These are phyloP conservation scores for Antechinus flavipes DNA, from an alignment of 2,113 vertebrate species.

Conservation along the genomic window DNA sequence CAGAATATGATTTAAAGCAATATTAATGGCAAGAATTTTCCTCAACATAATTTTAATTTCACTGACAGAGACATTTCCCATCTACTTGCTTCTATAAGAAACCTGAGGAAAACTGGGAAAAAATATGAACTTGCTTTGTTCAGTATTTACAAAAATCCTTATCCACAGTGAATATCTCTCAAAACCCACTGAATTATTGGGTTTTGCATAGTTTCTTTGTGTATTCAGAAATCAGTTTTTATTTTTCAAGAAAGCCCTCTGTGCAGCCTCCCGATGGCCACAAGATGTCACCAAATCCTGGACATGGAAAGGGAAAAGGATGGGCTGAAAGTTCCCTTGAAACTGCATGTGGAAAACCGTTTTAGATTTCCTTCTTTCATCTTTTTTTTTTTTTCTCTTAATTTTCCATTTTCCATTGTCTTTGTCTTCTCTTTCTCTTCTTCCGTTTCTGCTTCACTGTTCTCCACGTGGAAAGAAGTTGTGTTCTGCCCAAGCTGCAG, in stretches of 20 bases:
- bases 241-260: neutral
- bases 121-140: neutral
- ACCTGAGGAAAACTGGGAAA: neutral
- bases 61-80: neutral
- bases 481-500: neutral
- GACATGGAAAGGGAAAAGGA: neutral
- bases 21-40: neutral
- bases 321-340: neutral
- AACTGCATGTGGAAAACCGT: neutral
- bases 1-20: too few species aligned
- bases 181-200: neutral
- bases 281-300: neutral
- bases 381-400: neutral
- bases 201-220: neutral
- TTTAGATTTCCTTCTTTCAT: neutral
- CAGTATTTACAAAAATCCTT: neutral
- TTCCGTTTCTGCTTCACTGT: neutral
- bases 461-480: neutral
- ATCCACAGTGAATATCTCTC: neutral
- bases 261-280: neutral
- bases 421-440: neutral
- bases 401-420: neutral
- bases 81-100: neutral
- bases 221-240: neutral
- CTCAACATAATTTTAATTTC: neutral